Base-by-base conservation (phyloP, 2,888 invertebrate species). In the Meganola albula region DNA sequence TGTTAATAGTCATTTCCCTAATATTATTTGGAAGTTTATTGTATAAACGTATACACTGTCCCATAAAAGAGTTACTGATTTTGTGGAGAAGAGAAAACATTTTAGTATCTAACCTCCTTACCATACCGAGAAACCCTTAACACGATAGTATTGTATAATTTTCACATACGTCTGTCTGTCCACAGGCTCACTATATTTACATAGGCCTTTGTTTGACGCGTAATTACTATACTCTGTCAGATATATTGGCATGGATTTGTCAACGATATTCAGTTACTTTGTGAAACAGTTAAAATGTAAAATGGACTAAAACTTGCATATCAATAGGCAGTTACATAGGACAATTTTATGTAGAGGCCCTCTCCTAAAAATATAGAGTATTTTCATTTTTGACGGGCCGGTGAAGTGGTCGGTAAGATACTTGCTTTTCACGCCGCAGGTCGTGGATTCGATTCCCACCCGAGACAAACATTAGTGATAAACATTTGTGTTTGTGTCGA, bases 141-240 rank as follows among this genome's bases (percentile, higher is more conserved):
- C 37, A 10, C 47, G 43, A 58, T 59, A 63, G 67, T 62, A 56
- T 69, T 55, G 83, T 76, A 82, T 83, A 83, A 83, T 83, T 83
- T 79, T 73, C 79, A 70, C 82, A 82, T 83, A 70, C 72, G 76
- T 80, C 79, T 72, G 77, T 74, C 74, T 72, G 74, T 75, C 68
- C 63, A 44, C 63, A 68, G 70, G 75, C 74, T 70, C 52, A 63
- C 60, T 73, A 75, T 78, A 80, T 80, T 79, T 78, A 74, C 78
- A 67, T 73, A 64, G 63, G 62, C 56, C 78, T 78, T 79, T 78
- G 80, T 80, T 78, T 76, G 76, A 65, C 65, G 64, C 66, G 69
- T 75, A 79, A 79, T 79, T 77, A 72, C 74, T 60, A 56, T 7
- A 20, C 4, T 20, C 20, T 37, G 48, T 29, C 62, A 65, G 67